These are phyloP conservation scores for Nibea coibor DNA, from an alignment of 2,113 vertebrate genomes.

Conservation along the genomic window DNA sequence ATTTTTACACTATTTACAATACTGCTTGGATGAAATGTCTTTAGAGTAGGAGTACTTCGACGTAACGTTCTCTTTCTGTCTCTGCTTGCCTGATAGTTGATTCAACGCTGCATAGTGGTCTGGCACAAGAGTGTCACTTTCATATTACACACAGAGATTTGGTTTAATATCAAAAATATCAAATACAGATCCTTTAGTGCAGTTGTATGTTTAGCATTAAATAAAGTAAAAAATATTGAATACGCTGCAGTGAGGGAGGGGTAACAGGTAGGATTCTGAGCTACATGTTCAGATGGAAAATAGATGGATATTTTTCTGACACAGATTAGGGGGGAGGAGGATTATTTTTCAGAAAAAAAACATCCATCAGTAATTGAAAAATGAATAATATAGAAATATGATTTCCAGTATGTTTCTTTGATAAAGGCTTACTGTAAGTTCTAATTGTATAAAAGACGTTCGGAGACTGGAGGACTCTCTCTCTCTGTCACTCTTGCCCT, in stretches of 20 bases:
- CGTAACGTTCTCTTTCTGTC: no score
- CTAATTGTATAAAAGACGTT: slow-evolving; percentile 74
- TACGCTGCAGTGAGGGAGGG: not conserved
- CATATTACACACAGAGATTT: no score
- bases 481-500: slow-evolving; percentile 9
- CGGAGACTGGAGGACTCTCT: slow-evolving; percentile 49
- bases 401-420: slow-evolving; percentile 69
- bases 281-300: slow-evolving; percentile 3
- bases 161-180: no score
- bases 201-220: not conserved
- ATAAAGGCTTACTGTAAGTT: slow-evolving; percentile 74
- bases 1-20: no score
- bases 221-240: not conserved
- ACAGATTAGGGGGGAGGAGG: not conserved
- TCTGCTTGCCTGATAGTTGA: no score
- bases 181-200: no score
- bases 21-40: no score
- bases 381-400: slow-evolving; percentile 62
- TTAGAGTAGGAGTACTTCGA: no score
- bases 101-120: no score
- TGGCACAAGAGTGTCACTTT: no score
- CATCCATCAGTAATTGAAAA: slow-evolving; percentile 58
- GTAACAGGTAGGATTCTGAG: not conserved
- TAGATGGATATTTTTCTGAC: slow-evolving; percentile 8
- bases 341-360: slow-evolving; percentile 12